Evolutionary conservation across 2,888 invertebrate genomes (phyloP), one percentile per base, ranked within the genome.

Genomic region (Punctoribates punctum): DNA sequence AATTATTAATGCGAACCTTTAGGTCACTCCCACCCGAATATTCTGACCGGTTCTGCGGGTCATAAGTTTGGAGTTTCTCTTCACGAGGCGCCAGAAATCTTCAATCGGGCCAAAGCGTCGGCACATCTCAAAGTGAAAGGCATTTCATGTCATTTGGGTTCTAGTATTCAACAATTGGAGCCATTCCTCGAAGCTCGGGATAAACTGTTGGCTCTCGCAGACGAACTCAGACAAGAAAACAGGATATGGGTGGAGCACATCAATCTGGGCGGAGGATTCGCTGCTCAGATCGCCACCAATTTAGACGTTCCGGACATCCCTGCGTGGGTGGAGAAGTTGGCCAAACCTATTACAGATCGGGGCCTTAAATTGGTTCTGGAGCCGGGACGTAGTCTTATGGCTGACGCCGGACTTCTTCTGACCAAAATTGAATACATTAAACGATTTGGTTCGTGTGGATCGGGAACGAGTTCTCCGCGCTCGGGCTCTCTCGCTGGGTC

Each of bases 311-410:
- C 77, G 78, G 42, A 76, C 11, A 74, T 80, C n/a, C 67, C 62
- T 3, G 67, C 67, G 13, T 81, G 80, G 78, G 74, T 81, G 11
- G 76, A 76, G 13, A 81, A 81, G 27, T 72, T 83, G 51, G 79
- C 82, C 13, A 72, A 75, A 79, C 46, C 73, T 79, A 23, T 77
- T 81, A 15, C 73, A 80, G 25, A 81, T 81, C 34, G 79, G 79
- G 72, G 80, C 42, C 77, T 83, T 4, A 81, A 81, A 11, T 78
- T 85, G 23, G 82, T 85, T n/a, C 75, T 85, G 9, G 85, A 85
- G 76, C 85, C 85, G 2, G 85, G 85, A 3, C 80, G 85, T 29
- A 84, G 84, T 6, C 77, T 85, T 23, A 80, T 83, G 48, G 85
- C 82, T 13, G 81, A 82, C 77, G 79, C 83, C 5, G 83, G 81